A percentile compares a stretch with the other conserved stretches of the same genome.
These are phyloP conservation scores for Rhinoraja longicauda DNA, from an alignment of 2,797 vertebrate species.

Conservation along the genomic window DNA sequence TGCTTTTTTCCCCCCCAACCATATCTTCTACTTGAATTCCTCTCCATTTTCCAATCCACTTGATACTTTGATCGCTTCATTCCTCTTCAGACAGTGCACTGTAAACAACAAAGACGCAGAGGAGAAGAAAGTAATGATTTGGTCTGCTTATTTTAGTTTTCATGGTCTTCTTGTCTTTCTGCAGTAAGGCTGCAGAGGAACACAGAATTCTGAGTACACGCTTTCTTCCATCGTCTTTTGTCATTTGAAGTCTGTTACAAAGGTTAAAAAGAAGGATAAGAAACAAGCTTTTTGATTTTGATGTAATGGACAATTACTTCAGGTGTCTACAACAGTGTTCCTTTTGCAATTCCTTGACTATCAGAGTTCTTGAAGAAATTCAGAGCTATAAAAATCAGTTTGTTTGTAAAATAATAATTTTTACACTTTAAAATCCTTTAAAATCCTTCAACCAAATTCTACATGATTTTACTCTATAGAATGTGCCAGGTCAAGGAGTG, in stretches of 20 bases:
- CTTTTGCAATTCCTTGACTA: neutral
- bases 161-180: neutral
- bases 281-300: neutral
- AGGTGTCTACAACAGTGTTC: neutral
- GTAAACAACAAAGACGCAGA: neutral
- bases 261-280: conserved; percentile 24
- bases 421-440: neutral
- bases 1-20: neutral
- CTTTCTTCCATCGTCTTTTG: neutral
- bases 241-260: neutral
- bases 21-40: conserved; percentile 12
- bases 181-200: neutral
- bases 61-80: neutral
- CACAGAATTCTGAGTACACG: neutral
- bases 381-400: neutral
- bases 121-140: conserved; percentile 13
- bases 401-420: neutral
- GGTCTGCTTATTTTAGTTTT: neutral
- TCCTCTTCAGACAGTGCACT: neutral
- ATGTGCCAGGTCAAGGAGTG: neutral
- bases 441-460: too few species aligned
- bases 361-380: neutral
- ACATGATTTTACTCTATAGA: neutral
- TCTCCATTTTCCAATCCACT: conserved; percentile 12
- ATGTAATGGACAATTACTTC: neutral